Conservation (phyloP, 1,140 invertebrate genomes). For the Ladona fulva region DNA sequence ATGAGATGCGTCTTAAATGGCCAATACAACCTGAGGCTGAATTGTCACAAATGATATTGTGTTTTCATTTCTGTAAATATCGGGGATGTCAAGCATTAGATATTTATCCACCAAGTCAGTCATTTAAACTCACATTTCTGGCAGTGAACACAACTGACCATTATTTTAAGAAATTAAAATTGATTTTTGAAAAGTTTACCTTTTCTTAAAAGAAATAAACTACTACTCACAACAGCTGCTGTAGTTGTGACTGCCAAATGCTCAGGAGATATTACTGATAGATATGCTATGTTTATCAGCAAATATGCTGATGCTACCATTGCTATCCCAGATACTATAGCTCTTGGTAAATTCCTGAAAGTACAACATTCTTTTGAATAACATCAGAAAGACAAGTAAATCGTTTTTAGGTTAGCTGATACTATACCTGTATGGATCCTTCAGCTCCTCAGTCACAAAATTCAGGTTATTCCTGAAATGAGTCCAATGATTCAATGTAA, state of each 20-base stretch:
- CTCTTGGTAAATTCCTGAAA: slow-evolving; percentile 48
- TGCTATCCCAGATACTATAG: slow-evolving; percentile 50
- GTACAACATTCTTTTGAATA: background rate
- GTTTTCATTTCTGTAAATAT: too few relatives aligned
- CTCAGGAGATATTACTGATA: slow-evolving; percentile 47
- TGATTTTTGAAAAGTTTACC: background rate
- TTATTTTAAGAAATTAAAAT: too few relatives aligned
- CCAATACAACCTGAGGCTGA: too few relatives aligned
- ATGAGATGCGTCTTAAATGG: too few relatives aligned
- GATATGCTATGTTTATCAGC: slow-evolving; percentile 52
- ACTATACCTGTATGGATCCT: slow-evolving; percentile 76
- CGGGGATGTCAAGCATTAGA: too few relatives aligned
- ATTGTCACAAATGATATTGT: too few relatives aligned
- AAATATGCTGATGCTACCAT: slow-evolving; percentile 50
- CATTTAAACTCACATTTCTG: too few relatives aligned
- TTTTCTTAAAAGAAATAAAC: background rate
- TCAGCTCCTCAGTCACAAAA: slow-evolving; percentile 94
- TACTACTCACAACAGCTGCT: slow-evolving; percentile 50
- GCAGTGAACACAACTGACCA: too few relatives aligned
- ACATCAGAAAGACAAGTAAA: background rate
- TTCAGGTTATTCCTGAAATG: slow-evolving; percentile 80
- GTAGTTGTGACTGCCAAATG: slow-evolving; percentile 49
- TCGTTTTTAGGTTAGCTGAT: background rate
- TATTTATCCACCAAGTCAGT: too few relatives aligned
- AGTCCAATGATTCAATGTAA: slow-evolving; percentile 16